Base-by-base conservation (phyloP, 2,113 vertebrate genomes). In the Heloderma charlesbogerti region DNA sequence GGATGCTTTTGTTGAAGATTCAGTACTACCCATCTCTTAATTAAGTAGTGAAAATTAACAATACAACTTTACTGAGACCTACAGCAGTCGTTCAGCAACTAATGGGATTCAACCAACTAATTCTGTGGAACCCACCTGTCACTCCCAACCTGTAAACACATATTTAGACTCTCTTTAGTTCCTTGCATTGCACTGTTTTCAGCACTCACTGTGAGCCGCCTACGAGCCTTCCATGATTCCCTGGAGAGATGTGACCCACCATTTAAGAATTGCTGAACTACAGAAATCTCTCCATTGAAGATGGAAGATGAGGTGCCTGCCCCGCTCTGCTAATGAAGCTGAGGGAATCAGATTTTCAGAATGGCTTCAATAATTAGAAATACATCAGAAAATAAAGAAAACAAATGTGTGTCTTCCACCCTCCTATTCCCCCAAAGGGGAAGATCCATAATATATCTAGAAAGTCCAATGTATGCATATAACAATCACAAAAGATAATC, bases 1-100 rank as follows among this genome's bases (percentile, higher is more conserved):
- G 34, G 54, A 77, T 84, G 54, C 22, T 34, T 91, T 88, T 91
- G 79, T 57, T 91, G 86, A 91, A 88, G 72, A 71, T 83, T 84
- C 87, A 84, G 16, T 78, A 78, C 81, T 18, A 48, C 43, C n/a
- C 57, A 88, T 69, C 45, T 81, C 75, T 84, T 84, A 77, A 78
- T 88, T 91, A 77, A 91, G 40, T 71, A n/a, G 37, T 67, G 25
- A 88, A 43, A 84, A 75, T 51, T 43, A 78, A 88, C 71, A 84
- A 69, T 67, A 16, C 57, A 69, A 57, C 27, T 79, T 67, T 43
- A 20, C 18, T 54, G 60, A 74, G 67, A 82, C 78, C 78, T 72
- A 57, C n/a, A 90, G 29, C 71, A 78, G 25, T 60, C n/a, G 48
- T 84, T 84, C 27, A 77, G 40, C 54, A 77, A 43, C 82, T 84